These are phyloP conservation scores for Monomorium pharaonis DNA, from an alignment of 1,140 invertebrate species.

Conservation along the genomic window DNA sequence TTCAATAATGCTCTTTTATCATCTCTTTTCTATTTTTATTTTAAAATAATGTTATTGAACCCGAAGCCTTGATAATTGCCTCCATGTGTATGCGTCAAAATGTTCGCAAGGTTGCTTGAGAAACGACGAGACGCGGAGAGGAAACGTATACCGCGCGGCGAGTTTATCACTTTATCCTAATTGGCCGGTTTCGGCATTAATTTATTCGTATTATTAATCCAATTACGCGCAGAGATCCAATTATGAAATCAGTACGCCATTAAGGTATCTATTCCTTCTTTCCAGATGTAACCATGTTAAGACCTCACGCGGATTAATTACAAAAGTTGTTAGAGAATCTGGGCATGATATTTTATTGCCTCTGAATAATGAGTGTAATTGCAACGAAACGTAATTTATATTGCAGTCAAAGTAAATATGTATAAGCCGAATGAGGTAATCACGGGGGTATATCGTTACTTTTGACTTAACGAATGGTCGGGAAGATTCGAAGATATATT, in stretches of 20 bases:
- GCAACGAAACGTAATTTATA: conserved; percentile 53
- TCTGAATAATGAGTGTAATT: conserved; percentile 56
- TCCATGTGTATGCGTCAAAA: not conserved
- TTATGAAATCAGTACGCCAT: conserved; percentile 52
- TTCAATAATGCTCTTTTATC: not conserved
- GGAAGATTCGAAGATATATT: conserved; percentile 45
- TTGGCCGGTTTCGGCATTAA: conserved; percentile 42
- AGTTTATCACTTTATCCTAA: conserved; percentile 55
- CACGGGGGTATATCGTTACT: conserved; percentile 38
- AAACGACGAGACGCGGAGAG: conserved; percentile 24
- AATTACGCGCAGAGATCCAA: conserved; percentile 37
- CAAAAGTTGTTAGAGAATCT: conserved; percentile 50
- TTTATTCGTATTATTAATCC: conserved; percentile 54
- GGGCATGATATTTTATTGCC: conserved; percentile 61
- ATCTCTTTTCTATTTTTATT: not conserved
- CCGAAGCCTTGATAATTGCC: not conserved
- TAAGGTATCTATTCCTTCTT: conserved; percentile 33
- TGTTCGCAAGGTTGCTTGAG: conserved; percentile 34
- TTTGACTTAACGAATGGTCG: conserved; percentile 56
- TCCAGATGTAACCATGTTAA: conserved; percentile 27
- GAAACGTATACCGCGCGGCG: conserved; percentile 21
- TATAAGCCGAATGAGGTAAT: conserved; percentile 65
- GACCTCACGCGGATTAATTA: conserved; percentile 54
- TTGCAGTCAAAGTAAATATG: conserved; percentile 58
- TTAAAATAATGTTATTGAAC: conserved; percentile 30